phyloP scores from a whole-genome alignment of 2,888 invertebrate species.

The Elmis aenea region DNA sequence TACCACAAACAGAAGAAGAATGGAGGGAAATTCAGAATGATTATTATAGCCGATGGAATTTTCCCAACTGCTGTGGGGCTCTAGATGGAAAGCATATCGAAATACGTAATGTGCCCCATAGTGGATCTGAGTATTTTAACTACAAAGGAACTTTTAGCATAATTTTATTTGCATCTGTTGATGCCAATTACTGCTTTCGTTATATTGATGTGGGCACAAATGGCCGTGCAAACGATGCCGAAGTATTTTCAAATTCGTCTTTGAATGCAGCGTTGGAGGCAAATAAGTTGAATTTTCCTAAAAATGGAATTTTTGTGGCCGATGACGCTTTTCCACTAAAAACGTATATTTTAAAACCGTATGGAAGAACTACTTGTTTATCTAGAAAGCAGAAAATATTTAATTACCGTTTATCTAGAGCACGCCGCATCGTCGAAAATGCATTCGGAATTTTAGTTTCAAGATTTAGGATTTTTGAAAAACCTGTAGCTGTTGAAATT shows the following conservation, averaged over 20 bases:
- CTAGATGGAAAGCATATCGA: background rate
- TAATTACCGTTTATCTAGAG: slow-evolving; percentile 16
- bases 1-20: slow-evolving; percentile 7
- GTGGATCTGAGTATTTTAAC: slow-evolving; percentile 7
- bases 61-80: slow-evolving; percentile 6
- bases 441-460: slow-evolving; percentile 5
- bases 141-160: slow-evolving; percentile 5
- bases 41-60: slow-evolving; percentile 5
- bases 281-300: slow-evolving; percentile 2
- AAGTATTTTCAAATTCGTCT: background rate
- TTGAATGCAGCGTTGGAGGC: slow-evolving; percentile 2
- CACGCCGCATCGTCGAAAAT: slow-evolving; percentile 13
- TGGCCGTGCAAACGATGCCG: slow-evolving; percentile 18
- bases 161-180: slow-evolving; percentile 4
- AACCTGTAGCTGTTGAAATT: slow-evolving; percentile 1
- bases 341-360: slow-evolving; percentile 4
- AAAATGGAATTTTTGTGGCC: slow-evolving; percentile 2
- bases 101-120: background rate
- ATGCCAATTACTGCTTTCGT: slow-evolving; percentile 10
- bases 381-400: slow-evolving; percentile 17
- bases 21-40: slow-evolving; percentile 3
- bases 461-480: slow-evolving; percentile 4
- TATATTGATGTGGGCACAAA: slow-evolving; percentile 19
- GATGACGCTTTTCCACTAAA: slow-evolving; percentile 6
- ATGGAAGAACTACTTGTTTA: background rate